phyloP scores from a whole-genome alignment of 37 sponge, comb jelly and placozoan genomes.

The Chondrosia reniformis region DNA sequence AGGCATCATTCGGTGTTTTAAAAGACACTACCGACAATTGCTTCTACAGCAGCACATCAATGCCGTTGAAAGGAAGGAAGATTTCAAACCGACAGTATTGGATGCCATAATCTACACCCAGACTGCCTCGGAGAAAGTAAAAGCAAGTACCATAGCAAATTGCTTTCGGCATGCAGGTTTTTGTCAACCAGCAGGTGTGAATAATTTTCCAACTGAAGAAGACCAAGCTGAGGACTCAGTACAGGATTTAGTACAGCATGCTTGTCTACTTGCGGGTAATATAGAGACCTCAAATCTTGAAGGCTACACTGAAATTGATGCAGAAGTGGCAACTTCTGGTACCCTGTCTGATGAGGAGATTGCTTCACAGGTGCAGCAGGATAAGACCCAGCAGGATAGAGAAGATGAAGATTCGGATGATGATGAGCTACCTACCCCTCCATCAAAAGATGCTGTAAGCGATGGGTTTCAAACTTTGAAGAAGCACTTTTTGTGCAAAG shows the following conservation, averaged over 20 bases:
- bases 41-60: neutral
- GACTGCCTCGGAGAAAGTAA: constrained; percentile 11
- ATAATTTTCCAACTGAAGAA: neutral
- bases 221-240: neutral
- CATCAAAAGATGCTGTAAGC: constrained; percentile 7
- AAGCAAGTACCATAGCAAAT: neutral
- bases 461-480: constrained; percentile 1
- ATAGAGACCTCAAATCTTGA: constrained; percentile 6
- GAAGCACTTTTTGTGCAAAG: constrained; percentile 11
- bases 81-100: constrained; percentile 12
- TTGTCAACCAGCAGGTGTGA: neutral
- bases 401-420: constrained; percentile 1
- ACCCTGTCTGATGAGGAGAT: constrained; percentile 13
- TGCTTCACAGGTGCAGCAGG: constrained; percentile 2
- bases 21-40: neutral
- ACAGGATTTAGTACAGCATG: constrained; percentile 7
- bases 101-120: constrained; percentile 12
- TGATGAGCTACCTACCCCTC: neutral
- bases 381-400: constrained; percentile 6
- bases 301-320: constrained; percentile 10
- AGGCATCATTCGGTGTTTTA: constrained; percentile 12
- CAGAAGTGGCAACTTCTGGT: constrained; percentile 13
- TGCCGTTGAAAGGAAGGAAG: constrained; percentile 9
- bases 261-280: constrained; percentile 2
- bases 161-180: constrained; percentile 15